Percentiles rank a stretch among this genome's conserved stretches.
phyloP scores from a whole-genome alignment of 1,140 invertebrate genomes.

The Pseudomyrmex concolor region DNA sequence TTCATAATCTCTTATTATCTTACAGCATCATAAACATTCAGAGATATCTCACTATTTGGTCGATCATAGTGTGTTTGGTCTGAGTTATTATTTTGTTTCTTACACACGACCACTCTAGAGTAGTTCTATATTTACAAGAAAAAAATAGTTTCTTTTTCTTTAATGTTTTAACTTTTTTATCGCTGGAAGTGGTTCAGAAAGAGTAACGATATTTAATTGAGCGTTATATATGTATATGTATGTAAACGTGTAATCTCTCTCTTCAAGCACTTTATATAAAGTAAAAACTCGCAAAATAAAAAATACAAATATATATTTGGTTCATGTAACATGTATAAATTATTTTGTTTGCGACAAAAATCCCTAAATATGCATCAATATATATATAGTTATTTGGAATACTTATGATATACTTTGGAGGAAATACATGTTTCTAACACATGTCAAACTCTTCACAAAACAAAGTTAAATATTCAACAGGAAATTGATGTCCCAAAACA shows the following conservation, averaged over 20 bases:
- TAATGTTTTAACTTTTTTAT: slow-evolving; percentile 17
- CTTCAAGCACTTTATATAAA: slow-evolving; percentile 27
- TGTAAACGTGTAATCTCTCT: background rate
- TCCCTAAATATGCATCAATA: slow-evolving; percentile 27
- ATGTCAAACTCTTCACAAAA: slow-evolving; percentile 12
- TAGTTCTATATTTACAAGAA: background rate
- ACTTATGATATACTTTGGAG: slow-evolving; percentile 15
- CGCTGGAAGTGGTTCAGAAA: slow-evolving; percentile 18
- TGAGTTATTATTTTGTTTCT: slow-evolving; percentile 59
- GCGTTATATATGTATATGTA: slow-evolving; percentile 30
- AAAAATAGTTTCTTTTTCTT: slow-evolving; percentile 28
- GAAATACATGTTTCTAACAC: background rate
- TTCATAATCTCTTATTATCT: slow-evolving; percentile 46
- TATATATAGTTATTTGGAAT: slow-evolving; percentile 20
- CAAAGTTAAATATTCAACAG: slow-evolving; percentile 14
- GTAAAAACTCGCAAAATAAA: slow-evolving; percentile 34
- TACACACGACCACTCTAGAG: slow-evolving; percentile 23
- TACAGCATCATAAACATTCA: slow-evolving; percentile 49
- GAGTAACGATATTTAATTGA: slow-evolving; percentile 17
- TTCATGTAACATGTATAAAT: background rate
- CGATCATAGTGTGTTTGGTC: slow-evolving; percentile 57
- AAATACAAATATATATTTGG: slow-evolving; percentile 20
- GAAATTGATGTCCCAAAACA: background rate
- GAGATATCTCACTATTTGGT: slow-evolving; percentile 65
- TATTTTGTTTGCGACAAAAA: background rate